These are phyloP conservation scores for Macquaria australasica DNA, from an alignment of 2,113 vertebrate species.

Conservation along the genomic window DNA sequence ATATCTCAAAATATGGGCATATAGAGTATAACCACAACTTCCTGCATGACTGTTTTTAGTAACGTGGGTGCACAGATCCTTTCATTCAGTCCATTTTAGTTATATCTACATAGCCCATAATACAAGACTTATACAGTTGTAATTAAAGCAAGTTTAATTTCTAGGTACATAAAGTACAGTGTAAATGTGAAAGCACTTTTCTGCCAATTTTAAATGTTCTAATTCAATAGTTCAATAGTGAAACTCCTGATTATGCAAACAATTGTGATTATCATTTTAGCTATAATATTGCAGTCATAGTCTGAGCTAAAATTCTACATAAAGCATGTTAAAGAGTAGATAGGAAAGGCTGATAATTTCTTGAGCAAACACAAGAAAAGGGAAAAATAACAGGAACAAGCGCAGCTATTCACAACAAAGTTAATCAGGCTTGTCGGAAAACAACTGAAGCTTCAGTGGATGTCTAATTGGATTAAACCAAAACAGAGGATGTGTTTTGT, in stretches of 20 bases:
- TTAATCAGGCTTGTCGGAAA: slow-evolving; percentile 81
- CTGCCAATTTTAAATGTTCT: neutral
- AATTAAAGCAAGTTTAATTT: slow-evolving; percentile 1
- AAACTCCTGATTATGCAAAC: slow-evolving; percentile 23
- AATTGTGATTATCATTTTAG: slow-evolving; percentile 18
- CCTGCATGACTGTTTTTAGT: slow-evolving; percentile 1
- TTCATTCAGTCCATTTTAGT: neutral
- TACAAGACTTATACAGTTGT: neutral
- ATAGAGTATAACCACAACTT: neutral
- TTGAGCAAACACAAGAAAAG: slow-evolving; percentile 60
- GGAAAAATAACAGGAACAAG: slow-evolving; percentile 65
- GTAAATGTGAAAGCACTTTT: neutral
- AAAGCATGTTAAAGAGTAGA: slow-evolving; percentile 32
- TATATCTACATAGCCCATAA: neutral
- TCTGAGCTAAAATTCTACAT: slow-evolving; percentile 14
- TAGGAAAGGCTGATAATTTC: slow-evolving; percentile 51
- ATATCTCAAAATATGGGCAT: neutral
- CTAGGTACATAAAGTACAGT: neutral
- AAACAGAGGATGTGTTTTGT: slow-evolving; percentile 77
- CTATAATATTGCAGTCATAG: neutral
- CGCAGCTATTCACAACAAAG: slow-evolving; percentile 74
- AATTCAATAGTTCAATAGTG: neutral
- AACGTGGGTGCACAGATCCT: neutral
- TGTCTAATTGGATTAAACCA: slow-evolving; percentile 84
- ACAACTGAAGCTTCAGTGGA: slow-evolving; percentile 79